Base-by-base conservation (phyloP, 2,888 invertebrate genomes). In the Scaptomyza reducta region DNA sequence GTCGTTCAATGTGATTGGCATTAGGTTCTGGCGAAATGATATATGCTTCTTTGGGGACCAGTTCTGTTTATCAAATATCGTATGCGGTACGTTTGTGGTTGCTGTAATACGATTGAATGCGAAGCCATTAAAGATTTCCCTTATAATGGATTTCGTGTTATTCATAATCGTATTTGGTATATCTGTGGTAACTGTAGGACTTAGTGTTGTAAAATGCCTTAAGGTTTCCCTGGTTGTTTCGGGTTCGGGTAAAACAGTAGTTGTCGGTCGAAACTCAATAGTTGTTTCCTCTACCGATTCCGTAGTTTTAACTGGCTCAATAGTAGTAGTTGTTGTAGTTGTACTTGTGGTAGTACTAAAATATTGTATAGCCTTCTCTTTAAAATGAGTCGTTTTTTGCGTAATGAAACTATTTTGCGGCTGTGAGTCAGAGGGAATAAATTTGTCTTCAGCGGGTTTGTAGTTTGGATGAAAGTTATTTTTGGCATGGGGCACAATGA, bases 401-500 rank as follows among this genome's bases (percentile, higher is more conserved):
- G 67, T 42, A 0, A 67, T 49, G 35, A 49, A 40, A 7, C 9
- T 56, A 18, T 49, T 18, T 14, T 55, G 57, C 3, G 41, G 41
- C 1, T 46, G 44, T 25, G 44, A 49, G 16, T 58, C 58, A 10
- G 41, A 18, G 27, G 31, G 27, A 1, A 50, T 31, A 16, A 7
- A 55, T 44, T 47, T 38, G 18, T 29, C 55, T 7, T 11, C 46
- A 9, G 40, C 50, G n/a, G 47, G n/a, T 7, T 77, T 57, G 35
- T 70, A 64, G 9, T 41, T 10, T 0, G 59, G 22, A 22, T 44
- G 7, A 0, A 62, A 35, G 25, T 59, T 74, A 1, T 61, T 54
- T 1, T 46, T 41, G 3, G 77, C 58, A 14, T 58, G 58, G 0
- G 79, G 79, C 16, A 81, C 38, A 35, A 79, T 73, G 0, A 81